phyloP scores from a whole-genome alignment of 2,888 invertebrate species.

The Lumbricus terrestris region DNA sequence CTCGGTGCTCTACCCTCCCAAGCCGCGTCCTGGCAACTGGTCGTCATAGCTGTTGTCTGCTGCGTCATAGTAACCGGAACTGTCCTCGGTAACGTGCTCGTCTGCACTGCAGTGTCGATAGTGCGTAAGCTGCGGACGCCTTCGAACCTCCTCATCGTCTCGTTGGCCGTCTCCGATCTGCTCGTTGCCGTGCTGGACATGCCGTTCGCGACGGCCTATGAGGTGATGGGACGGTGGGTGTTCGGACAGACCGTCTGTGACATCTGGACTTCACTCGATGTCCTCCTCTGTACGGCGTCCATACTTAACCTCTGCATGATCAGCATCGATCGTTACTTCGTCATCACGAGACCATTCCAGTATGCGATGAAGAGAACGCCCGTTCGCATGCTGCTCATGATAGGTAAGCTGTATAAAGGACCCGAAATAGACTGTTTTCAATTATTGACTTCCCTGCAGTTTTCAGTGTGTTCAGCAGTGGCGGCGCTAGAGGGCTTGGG shows the following conservation, averaged over 20 bases:
- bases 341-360: slow-evolving; percentile 74
- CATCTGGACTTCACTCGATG: slow-evolving; percentile 63
- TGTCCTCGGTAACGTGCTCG: slow-evolving; percentile 62
- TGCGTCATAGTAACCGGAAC: slow-evolving; percentile 59
- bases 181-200: slow-evolving; percentile 63
- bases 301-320: slow-evolving; percentile 64
- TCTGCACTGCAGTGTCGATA: slow-evolving; percentile 61
- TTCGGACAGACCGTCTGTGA: slow-evolving; percentile 60
- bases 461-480: too few species aligned
- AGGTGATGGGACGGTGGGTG: slow-evolving; percentile 55
- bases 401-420: slow-evolving; percentile 55
- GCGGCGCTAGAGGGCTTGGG: too few species aligned
- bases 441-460: too few species aligned
- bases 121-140: slow-evolving; percentile 60
- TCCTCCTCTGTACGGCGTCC: slow-evolving; percentile 63
- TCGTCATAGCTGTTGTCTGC: slow-evolving; percentile 44
- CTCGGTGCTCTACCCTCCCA: neutral
- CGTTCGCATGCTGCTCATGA: slow-evolving; percentile 78
- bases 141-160: slow-evolving; percentile 53
- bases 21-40: slow-evolving; percentile 27
- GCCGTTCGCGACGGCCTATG: slow-evolving; percentile 61
- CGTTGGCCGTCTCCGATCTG: slow-evolving; percentile 63
- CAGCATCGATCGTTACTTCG: slow-evolving; percentile 60
- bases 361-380: slow-evolving; percentile 94
- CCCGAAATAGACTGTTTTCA: too few species aligned